Evolutionary conservation across 2,113 vertebrate species (phyloP), one percentile per base, ranked within the genome.

Genomic region (Nerophis ophidion): DNA sequence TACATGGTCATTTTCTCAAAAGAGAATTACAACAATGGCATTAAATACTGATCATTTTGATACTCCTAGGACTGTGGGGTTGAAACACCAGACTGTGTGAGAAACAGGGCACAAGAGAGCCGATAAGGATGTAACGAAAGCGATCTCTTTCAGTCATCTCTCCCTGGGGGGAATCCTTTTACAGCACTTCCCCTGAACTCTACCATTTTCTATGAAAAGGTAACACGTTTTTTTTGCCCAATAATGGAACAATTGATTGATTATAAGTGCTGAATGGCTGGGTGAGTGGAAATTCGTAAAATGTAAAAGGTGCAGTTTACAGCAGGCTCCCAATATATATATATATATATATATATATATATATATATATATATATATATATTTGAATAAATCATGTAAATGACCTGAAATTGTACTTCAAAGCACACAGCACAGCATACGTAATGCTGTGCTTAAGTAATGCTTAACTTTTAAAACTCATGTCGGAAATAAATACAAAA

Each of bases 141-240:
- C 61, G n/a, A 36, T 60, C 51, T 55, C 77, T 74, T 73, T 79
- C 68, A 81, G 67, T 50, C 47, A 7, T 40, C 53, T 60, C 70
- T 77, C 81, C 75, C 83, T 54, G 0, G 75, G 69, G 85, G 72
- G 79, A 82, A 72, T 86, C 81, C 66, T 80, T 75, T 88, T 87
- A 80, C 86, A 77, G 65, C 63, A 64, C 74, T 75, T 76, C 73
- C 80, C 71, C 67, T 78, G 0, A 75, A 74, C 61, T 51, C 68
- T 40, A 59, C 45, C 26, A 6, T 63, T 75, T 73, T 77, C 75
- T 70, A 57, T 66, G 42, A 44, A 62, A 52, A 70, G 57, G 77
- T 70, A 78, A 72, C 63, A 49, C n/a, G 15, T 72, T 63, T 75
- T 63, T 75, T 79, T 72, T 26, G 56, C 4, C 33, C 53, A 77